Base-by-base conservation (phyloP, 2,888 invertebrate genomes). In the Tuberolachnus salignus region DNA sequence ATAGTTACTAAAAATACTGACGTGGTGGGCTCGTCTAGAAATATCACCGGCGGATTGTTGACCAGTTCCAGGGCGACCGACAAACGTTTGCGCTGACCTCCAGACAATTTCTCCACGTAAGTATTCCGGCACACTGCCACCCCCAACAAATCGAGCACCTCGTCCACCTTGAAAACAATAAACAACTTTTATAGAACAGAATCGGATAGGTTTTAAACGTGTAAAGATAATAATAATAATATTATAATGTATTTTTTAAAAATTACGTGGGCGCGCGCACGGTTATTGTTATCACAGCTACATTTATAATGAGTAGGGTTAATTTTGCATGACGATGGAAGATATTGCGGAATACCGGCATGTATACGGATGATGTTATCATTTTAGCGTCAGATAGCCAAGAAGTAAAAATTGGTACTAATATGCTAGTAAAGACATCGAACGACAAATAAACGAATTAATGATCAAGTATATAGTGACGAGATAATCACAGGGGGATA, bases 11-110 rank as follows among this genome's bases (percentile, higher is more conserved):
- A n/a, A n/a, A 23, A 23, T 42, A 87, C 88, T 88, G 85, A 92
- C 93, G 92, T 92, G 3, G 93, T 93, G 26, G 93, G 93, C 85
- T 93, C 93, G 85, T 93, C 93, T 83, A 93, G 86, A 85, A 93
- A 93, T 85, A 93, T 91, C 55, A 93, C 89, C 0, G 93, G 92
- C 13, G 93, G 94, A 85, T 94, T 94, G 86, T 92, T 93, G 82
- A 94, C 92, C 78, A 94, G 87, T 85, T 94, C 94, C 82, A 92
- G 85, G 0, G 92, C 93, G 6, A 94, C 89, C 0, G 92, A 90
- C 6, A 94, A 88, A 16, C 94, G 87, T 84, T 93, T 93, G 69
- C 90, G 87, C 86, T 94, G 93, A 1, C 94, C 94, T 2, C 93
- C 93, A 1, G 92, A 93, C 19, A 94, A 86, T 73, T 86, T 86